Evolutionary conservation across 2,888 invertebrate species (phyloP).

Genomic region (Hypsopygia costalis): DNA sequence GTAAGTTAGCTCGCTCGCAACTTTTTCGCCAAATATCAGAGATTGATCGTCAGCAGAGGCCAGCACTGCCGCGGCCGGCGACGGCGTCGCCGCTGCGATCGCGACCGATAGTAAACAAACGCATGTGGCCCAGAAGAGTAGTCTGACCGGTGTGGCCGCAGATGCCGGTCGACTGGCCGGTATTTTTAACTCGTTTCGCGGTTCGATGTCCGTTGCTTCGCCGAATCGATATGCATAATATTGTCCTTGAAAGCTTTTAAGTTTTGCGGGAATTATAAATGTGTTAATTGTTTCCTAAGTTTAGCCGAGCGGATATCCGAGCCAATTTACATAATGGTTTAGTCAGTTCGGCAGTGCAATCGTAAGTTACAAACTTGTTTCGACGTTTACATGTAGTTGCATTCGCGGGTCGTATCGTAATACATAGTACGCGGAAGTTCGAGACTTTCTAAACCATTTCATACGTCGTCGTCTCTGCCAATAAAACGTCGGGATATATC

Average conservation of each 20-base stretch:
- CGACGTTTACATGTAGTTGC: constrained; percentile 20
- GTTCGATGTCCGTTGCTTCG: constrained; percentile 76
- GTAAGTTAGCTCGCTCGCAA: constrained; percentile 60
- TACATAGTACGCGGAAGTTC: constrained; percentile 29
- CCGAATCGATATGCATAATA: constrained; percentile 76
- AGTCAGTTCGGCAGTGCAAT: constrained; percentile 32
- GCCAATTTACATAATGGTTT: constrained; percentile 29
- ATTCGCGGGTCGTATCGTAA: constrained; percentile 16
- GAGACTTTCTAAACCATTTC: constrained; percentile 49
- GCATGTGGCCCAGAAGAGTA: constrained; percentile 68
- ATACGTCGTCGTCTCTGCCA: constrained; percentile 30
- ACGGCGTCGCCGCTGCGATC: constrained; percentile 42
- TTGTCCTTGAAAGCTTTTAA: constrained; percentile 62
- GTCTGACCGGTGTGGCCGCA: constrained; percentile 74
- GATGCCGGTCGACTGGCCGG: constrained; percentile 71
- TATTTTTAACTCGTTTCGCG: constrained; percentile 78
- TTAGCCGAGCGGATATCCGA: neutral
- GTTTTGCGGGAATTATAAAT: constrained; percentile 48
- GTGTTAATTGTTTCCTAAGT: constrained; percentile 40
- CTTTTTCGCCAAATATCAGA: constrained; percentile 31
- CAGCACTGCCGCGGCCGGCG: constrained; percentile 26
- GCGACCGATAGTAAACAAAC: constrained; percentile 75
- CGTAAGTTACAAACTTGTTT: constrained; percentile 64
- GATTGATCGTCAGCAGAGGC: constrained; percentile 18
- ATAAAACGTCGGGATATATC: constrained; percentile 35